These are phyloP conservation scores for Macrophya alboannulata DNA, from an alignment of 2,888 invertebrate genomes.

Conservation along the genomic window DNA sequence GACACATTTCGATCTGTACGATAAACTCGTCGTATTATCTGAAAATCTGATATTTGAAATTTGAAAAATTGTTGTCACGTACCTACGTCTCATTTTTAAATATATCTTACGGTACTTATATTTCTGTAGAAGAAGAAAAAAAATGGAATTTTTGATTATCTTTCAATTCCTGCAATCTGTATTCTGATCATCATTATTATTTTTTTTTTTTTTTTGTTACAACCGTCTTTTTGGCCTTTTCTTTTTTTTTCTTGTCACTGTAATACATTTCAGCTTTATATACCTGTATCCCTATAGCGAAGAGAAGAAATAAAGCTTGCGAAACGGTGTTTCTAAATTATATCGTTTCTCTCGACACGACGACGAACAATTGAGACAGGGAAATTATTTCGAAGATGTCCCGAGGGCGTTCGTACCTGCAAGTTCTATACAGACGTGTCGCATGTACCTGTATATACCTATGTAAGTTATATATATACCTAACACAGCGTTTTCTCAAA, in stretches of 20 bases:
- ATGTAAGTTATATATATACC: neutral
- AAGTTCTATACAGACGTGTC: neutral
- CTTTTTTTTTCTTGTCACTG: no score
- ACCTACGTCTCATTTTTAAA: no score
- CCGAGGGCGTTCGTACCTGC: neutral
- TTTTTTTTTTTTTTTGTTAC: neutral
- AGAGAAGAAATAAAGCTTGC: neutral
- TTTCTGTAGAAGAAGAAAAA: no score
- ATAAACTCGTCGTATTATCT: no score
- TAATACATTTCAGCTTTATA: neutral
- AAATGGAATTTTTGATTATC: no score
- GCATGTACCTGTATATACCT: neutral
- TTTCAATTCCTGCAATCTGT: no score
- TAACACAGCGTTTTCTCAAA: neutral
- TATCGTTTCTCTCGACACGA: neutral
- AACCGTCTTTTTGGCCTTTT: neutral
- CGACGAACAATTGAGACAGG: slow-evolving; percentile 1
- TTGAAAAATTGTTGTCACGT: no score
- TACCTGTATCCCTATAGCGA: neutral
- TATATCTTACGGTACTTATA: no score
- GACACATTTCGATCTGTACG: no score
- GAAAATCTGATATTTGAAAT: no score
- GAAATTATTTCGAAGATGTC: neutral
- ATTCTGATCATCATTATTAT: no score
- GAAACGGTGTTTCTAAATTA: neutral